Evolutionary conservation across 2,797 vertebrate species (phyloP).

Genomic region (Scleropages formosus): DNA sequence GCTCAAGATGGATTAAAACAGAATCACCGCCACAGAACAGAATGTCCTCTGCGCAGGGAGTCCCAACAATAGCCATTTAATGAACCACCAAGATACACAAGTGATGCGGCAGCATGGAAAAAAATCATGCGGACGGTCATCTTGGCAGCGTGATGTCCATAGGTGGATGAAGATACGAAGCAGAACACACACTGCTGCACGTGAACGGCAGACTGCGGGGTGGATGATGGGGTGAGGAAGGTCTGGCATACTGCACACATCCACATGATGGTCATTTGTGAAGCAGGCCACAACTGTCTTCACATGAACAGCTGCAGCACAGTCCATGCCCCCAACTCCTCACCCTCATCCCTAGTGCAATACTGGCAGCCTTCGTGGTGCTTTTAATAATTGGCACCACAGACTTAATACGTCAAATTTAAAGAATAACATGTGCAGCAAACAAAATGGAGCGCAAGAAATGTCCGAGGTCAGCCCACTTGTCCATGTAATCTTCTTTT

Average conservation of each 20-base stretch:
- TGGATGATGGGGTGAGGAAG: not conserved
- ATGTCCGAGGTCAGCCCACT: too few relatives aligned
- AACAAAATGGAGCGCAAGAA: too few relatives aligned
- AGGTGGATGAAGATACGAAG: not conserved
- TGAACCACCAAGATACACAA: too few relatives aligned
- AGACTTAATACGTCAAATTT: not conserved
- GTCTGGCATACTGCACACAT: not conserved
- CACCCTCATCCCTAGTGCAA: not conserved
- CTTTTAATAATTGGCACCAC: not conserved
- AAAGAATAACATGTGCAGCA: not conserved
- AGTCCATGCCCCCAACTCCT: not conserved
- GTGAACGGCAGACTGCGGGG: not conserved
- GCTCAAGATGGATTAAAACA: too few relatives aligned
- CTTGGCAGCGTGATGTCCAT: not conserved
- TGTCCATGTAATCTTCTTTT: too few relatives aligned
- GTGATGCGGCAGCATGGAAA: too few relatives aligned
- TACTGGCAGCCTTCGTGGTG: not conserved
- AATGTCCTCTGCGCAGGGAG: too few relatives aligned
- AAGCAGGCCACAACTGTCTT: not conserved
- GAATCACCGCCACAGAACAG: too few relatives aligned
- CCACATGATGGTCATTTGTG: not conserved
- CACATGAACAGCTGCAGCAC: slow-evolving; percentile 2
- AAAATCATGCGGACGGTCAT: not conserved
- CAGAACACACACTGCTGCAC: not conserved
- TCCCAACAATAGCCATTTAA: too few relatives aligned